Conservation (phyloP, 2,888 invertebrate genomes). For the Choristoneura rosaceana region DNA sequence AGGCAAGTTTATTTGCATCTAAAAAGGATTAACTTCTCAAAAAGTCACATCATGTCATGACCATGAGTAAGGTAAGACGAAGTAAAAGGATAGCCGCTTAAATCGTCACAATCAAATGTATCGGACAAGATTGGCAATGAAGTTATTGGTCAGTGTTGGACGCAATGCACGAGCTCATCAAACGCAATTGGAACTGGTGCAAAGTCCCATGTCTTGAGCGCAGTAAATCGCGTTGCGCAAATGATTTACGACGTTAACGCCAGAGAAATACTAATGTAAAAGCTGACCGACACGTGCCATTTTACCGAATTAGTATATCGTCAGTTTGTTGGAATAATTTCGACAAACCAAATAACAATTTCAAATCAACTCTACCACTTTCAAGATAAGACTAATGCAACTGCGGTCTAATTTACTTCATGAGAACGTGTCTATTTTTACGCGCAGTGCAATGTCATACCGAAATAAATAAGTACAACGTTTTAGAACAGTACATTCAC, state of each 20-base stretch:
- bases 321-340: not conserved
- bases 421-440: conserved; percentile 3
- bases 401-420: not conserved
- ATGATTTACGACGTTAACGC: conserved; percentile 9
- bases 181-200: conserved; percentile 15
- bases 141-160: not conserved
- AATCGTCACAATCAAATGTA: too few relatives aligned
- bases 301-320: not conserved
- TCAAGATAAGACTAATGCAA: not conserved
- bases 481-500: not conserved
- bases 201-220: conserved; percentile 9
- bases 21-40: too few relatives aligned
- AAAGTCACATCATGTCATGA: too few relatives aligned
- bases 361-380: not conserved
- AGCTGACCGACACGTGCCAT: not conserved
- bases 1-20: not conserved
- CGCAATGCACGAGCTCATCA: not conserved
- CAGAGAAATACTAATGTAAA: not conserved
- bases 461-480: not conserved
- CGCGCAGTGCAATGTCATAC: not conserved
- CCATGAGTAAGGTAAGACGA: too few relatives aligned
- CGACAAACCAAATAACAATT: not conserved
- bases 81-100: too few relatives aligned
- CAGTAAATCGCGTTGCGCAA: not conserved
- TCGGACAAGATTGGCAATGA: not conserved